These are phyloP conservation scores for Drosophila multiciliata DNA, from an alignment of 2,888 invertebrate species.

Conservation along the genomic window DNA sequence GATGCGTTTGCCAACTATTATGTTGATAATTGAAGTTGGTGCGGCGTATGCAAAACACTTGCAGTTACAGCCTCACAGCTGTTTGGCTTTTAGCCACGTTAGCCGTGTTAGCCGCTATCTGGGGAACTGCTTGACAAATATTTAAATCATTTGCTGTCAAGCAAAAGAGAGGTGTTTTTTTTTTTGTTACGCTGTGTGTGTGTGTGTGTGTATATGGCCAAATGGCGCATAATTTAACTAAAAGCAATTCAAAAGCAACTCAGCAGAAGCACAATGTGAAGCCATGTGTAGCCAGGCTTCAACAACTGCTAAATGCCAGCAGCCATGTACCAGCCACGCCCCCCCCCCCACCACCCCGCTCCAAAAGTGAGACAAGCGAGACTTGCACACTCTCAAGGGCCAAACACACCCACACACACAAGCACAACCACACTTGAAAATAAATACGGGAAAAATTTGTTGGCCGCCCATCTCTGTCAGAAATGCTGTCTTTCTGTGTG, in stretches of 20 bases:
- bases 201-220: conserved; percentile 14
- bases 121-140: conserved; percentile 57
- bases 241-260: conserved; percentile 62
- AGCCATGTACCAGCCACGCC: conserved; percentile 46
- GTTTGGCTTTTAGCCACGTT: conserved; percentile 8
- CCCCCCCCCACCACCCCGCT: not conserved
- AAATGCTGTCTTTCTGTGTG: not conserved
- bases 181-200: not conserved
- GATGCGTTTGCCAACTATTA: conserved; percentile 44
- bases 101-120: conserved; percentile 11
- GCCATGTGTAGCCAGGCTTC: conserved; percentile 57
- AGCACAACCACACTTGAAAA: conserved; percentile 21
- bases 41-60: conserved; percentile 50
- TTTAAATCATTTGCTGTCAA: conserved; percentile 66
- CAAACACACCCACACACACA: conserved; percentile 22
- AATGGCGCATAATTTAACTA: conserved; percentile 68
- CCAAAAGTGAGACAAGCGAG: conserved; percentile 10
- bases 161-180: conserved; percentile 15
- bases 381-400: conserved; percentile 30
- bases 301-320: conserved; percentile 53
- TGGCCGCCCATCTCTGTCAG: conserved; percentile 16
- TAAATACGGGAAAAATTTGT: conserved; percentile 34
- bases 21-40: conserved; percentile 47
- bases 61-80: conserved; percentile 8
- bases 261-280: conserved; percentile 40